A percentile compares a stretch with the other conserved stretches of the same genome.
phyloP scores from a whole-genome alignment of 2,113 vertebrate species.

The Cairina moschata region DNA sequence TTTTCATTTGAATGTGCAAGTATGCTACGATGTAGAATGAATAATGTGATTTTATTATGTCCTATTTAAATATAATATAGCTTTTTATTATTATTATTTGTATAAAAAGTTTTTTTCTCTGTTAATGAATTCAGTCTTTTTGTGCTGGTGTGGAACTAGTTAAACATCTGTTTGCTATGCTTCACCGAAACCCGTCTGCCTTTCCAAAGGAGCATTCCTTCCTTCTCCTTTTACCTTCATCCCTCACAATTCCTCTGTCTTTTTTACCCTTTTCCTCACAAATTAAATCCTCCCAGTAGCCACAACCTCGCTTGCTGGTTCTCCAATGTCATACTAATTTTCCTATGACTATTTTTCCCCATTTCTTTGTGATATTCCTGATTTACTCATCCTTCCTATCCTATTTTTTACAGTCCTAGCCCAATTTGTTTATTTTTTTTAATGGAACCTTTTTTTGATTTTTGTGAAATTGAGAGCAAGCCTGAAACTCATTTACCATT shows the following conservation, averaged over 20 bases:
- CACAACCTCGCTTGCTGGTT: conserved; percentile 65
- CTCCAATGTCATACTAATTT: conserved; percentile 75
- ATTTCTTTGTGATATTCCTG: conserved; percentile 49
- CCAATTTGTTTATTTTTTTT: conserved; percentile 40
- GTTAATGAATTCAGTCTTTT: conserved; percentile 39
- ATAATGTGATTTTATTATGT: conserved; percentile 16
- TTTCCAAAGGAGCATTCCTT: conserved; percentile 81
- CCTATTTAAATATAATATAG: conserved; percentile 8
- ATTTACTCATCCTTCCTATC: conserved; percentile 50
- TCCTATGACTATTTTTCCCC: conserved; percentile 59
- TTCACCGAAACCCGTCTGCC: conserved; percentile 24
- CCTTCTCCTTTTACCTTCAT: conserved; percentile 85
- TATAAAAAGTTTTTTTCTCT: conserved; percentile 21
- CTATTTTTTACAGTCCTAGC: conserved; percentile 32
- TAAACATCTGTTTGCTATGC: conserved; percentile 34
- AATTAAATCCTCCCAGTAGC: conserved; percentile 61
- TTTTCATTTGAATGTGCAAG: background rate
- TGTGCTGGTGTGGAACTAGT: conserved; percentile 48
- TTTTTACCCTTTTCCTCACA: conserved; percentile 71
- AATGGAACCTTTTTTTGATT: conserved; percentile 59
- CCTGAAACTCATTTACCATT: conserved; percentile 83
- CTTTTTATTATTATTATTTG: background rate
- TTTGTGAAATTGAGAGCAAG: conserved; percentile 66
- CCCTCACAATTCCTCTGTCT: conserved; percentile 70
- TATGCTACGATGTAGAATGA: background rate